Percentiles rank a stretch among this genome's conserved stretches.
Conservation (phyloP, 2,888 invertebrate genomes). For the Bembecia ichneumoniformis region DNA sequence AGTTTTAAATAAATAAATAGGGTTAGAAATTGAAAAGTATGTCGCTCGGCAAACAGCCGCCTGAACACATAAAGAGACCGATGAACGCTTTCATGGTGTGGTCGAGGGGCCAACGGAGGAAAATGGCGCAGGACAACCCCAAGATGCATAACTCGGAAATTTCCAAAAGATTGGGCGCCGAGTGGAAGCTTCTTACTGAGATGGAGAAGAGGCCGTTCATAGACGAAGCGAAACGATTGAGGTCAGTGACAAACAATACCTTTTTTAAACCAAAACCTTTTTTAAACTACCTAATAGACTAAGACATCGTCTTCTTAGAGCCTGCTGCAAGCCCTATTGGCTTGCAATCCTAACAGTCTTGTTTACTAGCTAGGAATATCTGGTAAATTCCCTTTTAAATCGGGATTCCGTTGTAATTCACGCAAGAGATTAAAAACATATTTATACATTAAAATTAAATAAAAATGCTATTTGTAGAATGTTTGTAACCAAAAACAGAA, state of each 20-base stretch:
- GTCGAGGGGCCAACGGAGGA: slow-evolving; percentile 89
- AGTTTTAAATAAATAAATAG: background rate
- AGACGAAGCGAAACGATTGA: slow-evolving; percentile 89
- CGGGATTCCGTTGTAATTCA: too few species aligned
- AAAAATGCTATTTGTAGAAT: too few species aligned
- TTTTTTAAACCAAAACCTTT: too few species aligned
- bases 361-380: too few species aligned
- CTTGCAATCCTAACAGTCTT: too few species aligned
- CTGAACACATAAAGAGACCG: slow-evolving; percentile 91
- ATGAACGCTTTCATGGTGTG: slow-evolving; percentile 98
- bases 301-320: too few species aligned
- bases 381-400: too few species aligned
- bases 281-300: too few species aligned
- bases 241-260: slow-evolving; percentile 68
- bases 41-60: slow-evolving; percentile 57
- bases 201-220: slow-evolving; percentile 91
- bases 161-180: slow-evolving; percentile 86
- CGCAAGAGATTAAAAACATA: too few species aligned
- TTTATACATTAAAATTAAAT: too few species aligned
- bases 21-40: slow-evolving; percentile 21
- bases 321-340: too few species aligned
- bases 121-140: slow-evolving; percentile 94
- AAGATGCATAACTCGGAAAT: slow-evolving; percentile 96
- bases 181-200: slow-evolving; percentile 91
- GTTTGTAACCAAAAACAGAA: too few species aligned